Percentiles rank a stretch among this genome's conserved stretches.
These are phyloP conservation scores for Diachrysia chrysitis DNA, from an alignment of 2,888 invertebrate genomes.

Conservation along the genomic window DNA sequence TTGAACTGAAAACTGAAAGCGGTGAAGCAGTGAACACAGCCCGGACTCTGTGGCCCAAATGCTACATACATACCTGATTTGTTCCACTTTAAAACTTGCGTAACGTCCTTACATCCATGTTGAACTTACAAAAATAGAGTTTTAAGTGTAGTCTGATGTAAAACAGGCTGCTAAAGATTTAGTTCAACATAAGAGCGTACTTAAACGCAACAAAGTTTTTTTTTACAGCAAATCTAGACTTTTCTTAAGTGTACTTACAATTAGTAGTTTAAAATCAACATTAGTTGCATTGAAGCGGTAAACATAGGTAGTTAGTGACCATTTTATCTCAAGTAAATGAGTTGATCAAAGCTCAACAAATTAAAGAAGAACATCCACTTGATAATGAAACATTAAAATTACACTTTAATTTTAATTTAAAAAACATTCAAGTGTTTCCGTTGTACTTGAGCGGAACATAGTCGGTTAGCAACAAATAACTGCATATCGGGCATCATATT, in stretches of 20 bases:
- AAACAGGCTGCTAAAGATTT: constrained; percentile 32
- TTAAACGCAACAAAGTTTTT: constrained; percentile 15
- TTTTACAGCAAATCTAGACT: constrained; percentile 7
- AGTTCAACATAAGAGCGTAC: constrained; percentile 18
- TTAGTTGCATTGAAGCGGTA: neutral
- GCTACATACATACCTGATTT: constrained; percentile 54
- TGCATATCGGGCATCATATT: constrained; percentile 63
- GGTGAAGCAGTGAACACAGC: constrained; percentile 54
- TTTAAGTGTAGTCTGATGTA: constrained; percentile 46
- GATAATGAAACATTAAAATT: constrained; percentile 22
- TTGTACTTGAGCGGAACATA: constrained; percentile 63
- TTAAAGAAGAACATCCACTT: neutral
- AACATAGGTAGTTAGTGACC: neutral
- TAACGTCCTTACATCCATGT: constrained; percentile 47
- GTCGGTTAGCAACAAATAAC: constrained; percentile 60
- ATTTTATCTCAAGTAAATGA: neutral
- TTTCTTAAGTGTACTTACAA: neutral
- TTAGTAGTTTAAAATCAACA: neutral
- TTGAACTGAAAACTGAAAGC: constrained; percentile 80
- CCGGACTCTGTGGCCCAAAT: constrained; percentile 60
- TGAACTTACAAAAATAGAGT: constrained; percentile 63
- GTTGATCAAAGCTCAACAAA: neutral
- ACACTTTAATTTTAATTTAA: constrained; percentile 46
- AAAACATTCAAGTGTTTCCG: constrained; percentile 59
- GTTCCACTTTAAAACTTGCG: constrained; percentile 62